phyloP scores from a whole-genome alignment of 2,113 vertebrate species.

The Anoura caudifer region DNA sequence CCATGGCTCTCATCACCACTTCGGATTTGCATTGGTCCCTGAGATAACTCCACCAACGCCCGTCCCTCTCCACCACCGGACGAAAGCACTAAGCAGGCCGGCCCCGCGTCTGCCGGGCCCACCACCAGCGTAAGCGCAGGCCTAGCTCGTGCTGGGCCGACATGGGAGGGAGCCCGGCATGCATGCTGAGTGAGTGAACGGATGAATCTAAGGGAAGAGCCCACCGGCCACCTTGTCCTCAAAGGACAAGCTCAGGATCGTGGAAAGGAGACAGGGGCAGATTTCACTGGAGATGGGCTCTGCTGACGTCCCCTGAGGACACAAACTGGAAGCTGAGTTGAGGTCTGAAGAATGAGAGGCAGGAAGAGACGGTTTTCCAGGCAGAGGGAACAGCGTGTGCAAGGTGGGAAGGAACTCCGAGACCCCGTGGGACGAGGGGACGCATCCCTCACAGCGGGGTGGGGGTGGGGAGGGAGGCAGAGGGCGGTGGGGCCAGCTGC shows the following conservation, averaged over 20 bases:
- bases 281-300: accelerated
- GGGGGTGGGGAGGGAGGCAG: no score
- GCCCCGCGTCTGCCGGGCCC: no score
- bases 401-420: background rate
- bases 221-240: accelerated
- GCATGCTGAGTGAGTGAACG: accelerated
- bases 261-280: background rate
- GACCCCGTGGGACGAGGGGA: accelerated
- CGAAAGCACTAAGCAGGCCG: no score
- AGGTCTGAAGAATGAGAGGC: background rate
- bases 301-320: background rate
- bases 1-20: accelerated
- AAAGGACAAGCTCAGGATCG: background rate
- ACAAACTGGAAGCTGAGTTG: background rate
- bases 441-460: no score
- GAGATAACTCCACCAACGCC: no score
- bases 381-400: background rate
- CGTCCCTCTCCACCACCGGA: background rate
- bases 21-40: accelerated
- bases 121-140: accelerated
- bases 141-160: background rate
- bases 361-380: background rate
- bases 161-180: background rate
- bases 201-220: background rate
- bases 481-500: background rate